Base-by-base conservation (phyloP, 2,797 vertebrate species). In the Odontamblyopus lacepedii region DNA sequence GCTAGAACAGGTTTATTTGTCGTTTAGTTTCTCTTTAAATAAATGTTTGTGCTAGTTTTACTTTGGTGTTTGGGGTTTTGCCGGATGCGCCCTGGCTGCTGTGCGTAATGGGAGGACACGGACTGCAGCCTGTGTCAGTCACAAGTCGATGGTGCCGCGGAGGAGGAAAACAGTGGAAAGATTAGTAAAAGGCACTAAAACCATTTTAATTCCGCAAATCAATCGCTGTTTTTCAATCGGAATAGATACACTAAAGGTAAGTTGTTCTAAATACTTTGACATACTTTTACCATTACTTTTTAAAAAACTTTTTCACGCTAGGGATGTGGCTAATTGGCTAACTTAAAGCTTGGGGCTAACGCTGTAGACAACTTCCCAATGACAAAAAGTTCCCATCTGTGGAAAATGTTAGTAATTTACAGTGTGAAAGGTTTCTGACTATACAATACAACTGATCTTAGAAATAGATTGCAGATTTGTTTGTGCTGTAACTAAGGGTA, bases 341-440 rank as follows among this genome's bases (percentile, higher is more conserved):
- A 87, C 84, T 56, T 69, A 48, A 30, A 75, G 89, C 87, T 85
- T 65, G 8, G 6, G 29, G 87, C 85, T 89, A 88, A 81, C 75
- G 44, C 74, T 73, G 71, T 81, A 55, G 30, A 50, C 82, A 77
- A 80, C 82, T 85, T 79, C 67, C 55, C 72, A 59, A 35, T 77
- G 60, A 65, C 7, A 63, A 71, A 30, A 64, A 26, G 35, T 50
- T 62, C 57, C 9, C n/a, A 2, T 26, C 56, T 7, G 2, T 53
- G 27, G 19, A 32, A 53, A 51, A 30, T 30, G 16, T 29, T 35
- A 15, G 26, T 53, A 19, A n/a, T 38, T 38, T 63, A 15, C 55
- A 32, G 6, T 61, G 9, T 63, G 6, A n/a, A 38, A 63, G 5
- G 3, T 30, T 18, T 63, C 3, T 35, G 30, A 62, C 15, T 35